Conservation (phyloP, 2,797 vertebrate genomes). For the Argentina silus region DNA sequence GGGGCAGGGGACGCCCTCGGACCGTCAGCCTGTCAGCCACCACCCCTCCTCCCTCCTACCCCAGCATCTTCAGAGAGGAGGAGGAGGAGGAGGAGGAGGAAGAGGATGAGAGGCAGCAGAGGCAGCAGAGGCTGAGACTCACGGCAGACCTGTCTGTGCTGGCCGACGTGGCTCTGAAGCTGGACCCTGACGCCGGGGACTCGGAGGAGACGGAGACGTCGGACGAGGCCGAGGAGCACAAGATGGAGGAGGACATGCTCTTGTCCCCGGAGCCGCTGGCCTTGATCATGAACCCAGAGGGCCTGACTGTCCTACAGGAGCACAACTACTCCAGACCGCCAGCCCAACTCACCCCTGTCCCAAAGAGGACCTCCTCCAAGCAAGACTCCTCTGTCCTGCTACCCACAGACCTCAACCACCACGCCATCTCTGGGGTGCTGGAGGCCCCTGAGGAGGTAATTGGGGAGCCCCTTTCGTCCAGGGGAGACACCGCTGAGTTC, state of each 20-base stretch:
- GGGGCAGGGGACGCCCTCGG: slow-evolving; percentile 73
- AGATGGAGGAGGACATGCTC: slow-evolving; percentile 67
- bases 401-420: slow-evolving; percentile 74
- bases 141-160: slow-evolving; percentile 82
- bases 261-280: slow-evolving; percentile 59
- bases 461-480: slow-evolving; percentile 69
- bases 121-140: slow-evolving; percentile 75
- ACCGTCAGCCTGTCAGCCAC: slow-evolving; percentile 59
- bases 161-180: slow-evolving; percentile 82
- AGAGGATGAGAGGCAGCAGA: slow-evolving; percentile 67
- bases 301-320: slow-evolving; percentile 80
- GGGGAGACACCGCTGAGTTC: slow-evolving; percentile 62
- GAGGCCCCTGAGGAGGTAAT: slow-evolving; percentile 92
- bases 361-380: slow-evolving; percentile 63
- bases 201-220: slow-evolving; percentile 86
- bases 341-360: slow-evolving; percentile 50
- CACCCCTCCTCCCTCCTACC: slow-evolving; percentile 37
- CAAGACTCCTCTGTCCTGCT: slow-evolving; percentile 70
- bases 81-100: slow-evolving; percentile 72
- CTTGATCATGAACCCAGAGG: slow-evolving; percentile 64
- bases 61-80: slow-evolving; percentile 63
- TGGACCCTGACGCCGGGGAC: slow-evolving; percentile 78
- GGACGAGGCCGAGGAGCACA: slow-evolving; percentile 85
- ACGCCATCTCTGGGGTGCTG: slow-evolving; percentile 81
- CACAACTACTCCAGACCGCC: slow-evolving; percentile 88